phyloP scores from a whole-genome alignment of 1,140 invertebrate genomes.

The Nomia melanderi region DNA sequence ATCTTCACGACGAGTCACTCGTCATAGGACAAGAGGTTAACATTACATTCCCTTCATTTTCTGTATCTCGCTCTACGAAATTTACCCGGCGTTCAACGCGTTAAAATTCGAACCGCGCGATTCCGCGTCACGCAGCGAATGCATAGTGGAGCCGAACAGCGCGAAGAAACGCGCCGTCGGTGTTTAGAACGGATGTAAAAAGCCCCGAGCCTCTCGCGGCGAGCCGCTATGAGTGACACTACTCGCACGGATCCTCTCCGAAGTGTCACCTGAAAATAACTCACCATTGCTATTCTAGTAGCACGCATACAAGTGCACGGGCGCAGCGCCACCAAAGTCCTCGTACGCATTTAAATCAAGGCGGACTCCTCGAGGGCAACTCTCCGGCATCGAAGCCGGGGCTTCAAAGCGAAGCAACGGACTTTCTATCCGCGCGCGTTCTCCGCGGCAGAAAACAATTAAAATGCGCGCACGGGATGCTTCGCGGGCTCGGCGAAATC shows the following conservation, averaged over 20 bases:
- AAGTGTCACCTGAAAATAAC: slow-evolving; percentile 70
- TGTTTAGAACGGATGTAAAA: too few species aligned
- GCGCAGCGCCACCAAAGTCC: slow-evolving; percentile 59
- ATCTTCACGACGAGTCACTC: too few species aligned
- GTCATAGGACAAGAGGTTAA: too few species aligned
- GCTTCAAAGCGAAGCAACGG: slow-evolving; percentile 45
- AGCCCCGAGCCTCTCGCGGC: background rate
- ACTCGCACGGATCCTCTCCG: slow-evolving; percentile 58
- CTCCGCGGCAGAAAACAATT: slow-evolving; percentile 27
- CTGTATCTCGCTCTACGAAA: too few species aligned
- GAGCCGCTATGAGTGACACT: slow-evolving; percentile 62
- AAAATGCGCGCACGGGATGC: slow-evolving; percentile 31
- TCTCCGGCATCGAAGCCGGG: slow-evolving; percentile 46
- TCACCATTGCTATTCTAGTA: slow-evolving; percentile 67
- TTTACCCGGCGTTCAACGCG: too few species aligned
- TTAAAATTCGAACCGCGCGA: too few species aligned
- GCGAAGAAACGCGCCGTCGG: too few species aligned
- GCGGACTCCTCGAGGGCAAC: slow-evolving; percentile 58
- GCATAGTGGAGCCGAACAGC: too few species aligned
- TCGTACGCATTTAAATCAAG: slow-evolving; percentile 65
- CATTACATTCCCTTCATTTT: too few species aligned
- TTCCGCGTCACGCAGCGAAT: too few species aligned
- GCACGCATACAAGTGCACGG: slow-evolving; percentile 62
- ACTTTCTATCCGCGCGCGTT: slow-evolving; percentile 49
- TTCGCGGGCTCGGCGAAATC: slow-evolving; percentile 6